Evolutionary conservation across 2,797 vertebrate genomes (phyloP), one percentile per base, ranked within the genome.

Genomic region (Balearica regulorum): DNA sequence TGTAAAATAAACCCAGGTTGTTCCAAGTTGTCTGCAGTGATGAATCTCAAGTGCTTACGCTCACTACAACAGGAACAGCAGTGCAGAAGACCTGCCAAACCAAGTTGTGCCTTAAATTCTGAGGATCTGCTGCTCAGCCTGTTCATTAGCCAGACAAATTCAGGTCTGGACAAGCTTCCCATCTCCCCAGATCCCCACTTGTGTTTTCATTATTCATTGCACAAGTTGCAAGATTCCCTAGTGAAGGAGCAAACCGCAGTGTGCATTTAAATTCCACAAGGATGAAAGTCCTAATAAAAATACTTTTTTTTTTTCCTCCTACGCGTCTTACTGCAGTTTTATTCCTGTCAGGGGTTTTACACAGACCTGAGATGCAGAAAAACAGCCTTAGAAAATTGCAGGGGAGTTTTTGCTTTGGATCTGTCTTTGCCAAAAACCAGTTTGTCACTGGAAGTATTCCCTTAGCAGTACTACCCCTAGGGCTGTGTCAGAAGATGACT

Each of bases 101-200:
- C 6, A 16, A 93, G 9, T 18, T 37, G 33, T 85, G 71, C 53
- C 64, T 49, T 53, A 22, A 92, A 53, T 44, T 60, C 35, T 28
- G 10, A 60, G 26, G n/a, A 83, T 49, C 49, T 88, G 46, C 37
- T 81, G 64, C 60, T 75, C 57, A 81, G 6, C 37, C 24, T 6
- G 3, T 29, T 89, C 28, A 29, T 77, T 48, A 89, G 53, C 37
- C 68, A 87, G 71, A 60, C 17, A 87, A 93, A 71, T 83, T 75
- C 68, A 54, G 29, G 79, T 86, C 76, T 87, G 49, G 84, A 78
- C 75, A 91, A 91, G 75, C 24, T 87, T 54, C 44, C 46, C 33
- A 12, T 16, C 13, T 68, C 11, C 55, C 41, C 0, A 0, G 13
- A 31, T 37, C 39, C 43, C 33, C 26, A 25, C 37, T 70, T 9